phyloP scores from a whole-genome alignment of 2,888 invertebrate genomes.

The Orgyia antiqua region DNA sequence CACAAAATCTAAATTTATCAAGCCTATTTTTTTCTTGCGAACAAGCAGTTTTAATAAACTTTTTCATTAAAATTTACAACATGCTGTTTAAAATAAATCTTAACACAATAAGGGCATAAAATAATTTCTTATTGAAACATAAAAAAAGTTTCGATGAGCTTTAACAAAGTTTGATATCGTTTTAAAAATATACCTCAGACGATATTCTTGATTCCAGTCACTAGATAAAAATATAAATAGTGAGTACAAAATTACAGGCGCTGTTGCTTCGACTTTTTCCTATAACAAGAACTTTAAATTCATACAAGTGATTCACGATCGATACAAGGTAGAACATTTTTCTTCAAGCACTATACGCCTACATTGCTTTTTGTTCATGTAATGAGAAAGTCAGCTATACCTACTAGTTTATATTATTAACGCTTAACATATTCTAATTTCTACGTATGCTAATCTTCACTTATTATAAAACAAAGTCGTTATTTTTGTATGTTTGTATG shows the following conservation, averaged over 20 bases:
- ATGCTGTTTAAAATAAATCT: no score
- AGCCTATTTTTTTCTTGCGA: no score
- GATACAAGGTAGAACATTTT: slow-evolving; percentile 17
- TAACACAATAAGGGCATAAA: no score
- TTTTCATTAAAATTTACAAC: no score
- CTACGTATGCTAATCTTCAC: no score
- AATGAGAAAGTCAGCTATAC: slow-evolving; percentile 21
- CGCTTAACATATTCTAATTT: slow-evolving; percentile 23
- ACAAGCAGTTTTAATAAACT: no score
- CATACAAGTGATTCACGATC: slow-evolving; percentile 25
- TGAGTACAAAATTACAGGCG: slow-evolving; percentile 18
- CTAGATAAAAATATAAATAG: slow-evolving; percentile 8
- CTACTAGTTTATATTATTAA: slow-evolving; percentile 25
- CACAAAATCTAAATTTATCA: no score
- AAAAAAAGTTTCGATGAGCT: slow-evolving; percentile 5
- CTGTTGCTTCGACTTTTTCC: slow-evolving; percentile 27
- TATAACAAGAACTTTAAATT: slow-evolving; percentile 23
- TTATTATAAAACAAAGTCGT: no score
- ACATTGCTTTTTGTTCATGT: slow-evolving; percentile 23
- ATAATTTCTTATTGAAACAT: slow-evolving; percentile 1
- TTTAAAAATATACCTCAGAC: slow-evolving; percentile 3
- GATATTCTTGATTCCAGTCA: slow-evolving; percentile 9
- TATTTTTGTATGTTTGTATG: no score
- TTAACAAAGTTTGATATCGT: background rate
- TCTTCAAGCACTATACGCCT: slow-evolving; percentile 18